Conservation (phyloP, 2,888 invertebrate genomes). For the Acanthosoma haemorrhoidale region DNA sequence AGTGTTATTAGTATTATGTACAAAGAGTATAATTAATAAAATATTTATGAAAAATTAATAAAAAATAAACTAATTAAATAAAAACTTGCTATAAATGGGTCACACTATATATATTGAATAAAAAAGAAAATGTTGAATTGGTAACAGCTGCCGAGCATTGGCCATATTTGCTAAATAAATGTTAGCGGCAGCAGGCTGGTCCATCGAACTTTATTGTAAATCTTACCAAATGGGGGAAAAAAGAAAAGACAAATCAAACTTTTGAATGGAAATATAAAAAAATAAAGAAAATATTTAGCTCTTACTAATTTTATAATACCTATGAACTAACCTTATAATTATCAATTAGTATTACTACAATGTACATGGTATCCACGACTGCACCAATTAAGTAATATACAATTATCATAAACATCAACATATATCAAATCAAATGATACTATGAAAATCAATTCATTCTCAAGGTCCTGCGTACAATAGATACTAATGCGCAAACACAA, state of each 20-base stretch:
- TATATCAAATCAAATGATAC: too few relatives aligned
- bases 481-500: too few relatives aligned
- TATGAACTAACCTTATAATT: slow-evolving; percentile 9
- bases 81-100: not conserved
- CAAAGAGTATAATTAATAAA: not conserved
- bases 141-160: not conserved
- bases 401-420: slow-evolving; percentile 1
- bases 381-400: not conserved
- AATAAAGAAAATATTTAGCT: slow-evolving; percentile 6
- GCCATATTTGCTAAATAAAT: too few relatives aligned
- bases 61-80: not conserved
- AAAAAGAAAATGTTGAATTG: too few relatives aligned
- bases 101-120: too few relatives aligned
- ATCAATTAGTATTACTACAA: not conserved
- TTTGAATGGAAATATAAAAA: too few relatives aligned
- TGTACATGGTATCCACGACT: not conserved
- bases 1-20: not conserved
- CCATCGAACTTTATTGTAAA: too few relatives aligned
- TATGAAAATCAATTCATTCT: too few relatives aligned
- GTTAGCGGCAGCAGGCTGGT: too few relatives aligned
- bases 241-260: too few relatives aligned
- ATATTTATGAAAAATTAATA: not conserved
- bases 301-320: not conserved
- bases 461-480: too few relatives aligned
- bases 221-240: too few relatives aligned